Conservation (phyloP, 2,797 vertebrate genomes). For the Ataeniobius toweri region DNA sequence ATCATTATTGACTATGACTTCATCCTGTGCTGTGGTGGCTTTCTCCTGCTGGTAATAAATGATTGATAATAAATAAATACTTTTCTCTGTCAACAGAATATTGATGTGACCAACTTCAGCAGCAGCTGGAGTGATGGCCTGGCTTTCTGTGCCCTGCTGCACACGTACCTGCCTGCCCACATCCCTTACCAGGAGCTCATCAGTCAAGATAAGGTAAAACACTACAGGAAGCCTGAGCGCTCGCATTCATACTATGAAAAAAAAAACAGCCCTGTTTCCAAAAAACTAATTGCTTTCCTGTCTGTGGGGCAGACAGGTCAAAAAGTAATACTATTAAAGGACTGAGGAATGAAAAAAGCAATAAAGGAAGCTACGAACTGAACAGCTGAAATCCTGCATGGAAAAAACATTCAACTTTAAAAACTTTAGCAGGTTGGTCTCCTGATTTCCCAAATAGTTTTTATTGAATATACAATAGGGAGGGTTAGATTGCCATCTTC, state of each 20-base stretch:
- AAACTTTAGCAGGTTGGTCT: not conserved
- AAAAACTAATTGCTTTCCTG: not conserved
- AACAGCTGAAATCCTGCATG: not conserved
- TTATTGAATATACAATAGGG: not conserved
- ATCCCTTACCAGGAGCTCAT: constrained; percentile 92
- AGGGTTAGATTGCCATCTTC: not conserved
- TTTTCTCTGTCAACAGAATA: constrained; percentile 69
- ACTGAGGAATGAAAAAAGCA: not conserved
- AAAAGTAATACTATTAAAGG: not conserved
- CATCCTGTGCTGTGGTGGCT: constrained; percentile 22
- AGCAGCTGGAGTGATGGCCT: constrained; percentile 94
- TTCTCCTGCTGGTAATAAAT: constrained; percentile 3
- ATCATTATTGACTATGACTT: constrained; percentile 12
- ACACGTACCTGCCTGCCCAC: constrained; percentile 91
- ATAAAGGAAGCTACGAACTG: not conserved
- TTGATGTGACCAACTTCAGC: constrained; percentile 94
- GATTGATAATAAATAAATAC: not conserved
- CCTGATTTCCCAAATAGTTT: not conserved
- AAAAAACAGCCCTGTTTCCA: not conserved
- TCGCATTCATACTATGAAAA: not conserved
- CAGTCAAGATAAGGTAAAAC: constrained; percentile 89
- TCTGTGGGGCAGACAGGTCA: not conserved
- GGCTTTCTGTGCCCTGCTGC: constrained; percentile 90
- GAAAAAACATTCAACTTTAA: not conserved
- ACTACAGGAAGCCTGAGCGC: constrained; percentile 16